These are phyloP conservation scores for Alligator sinensis DNA, from an alignment of 2,113 vertebrate species.

Conservation along the genomic window DNA sequence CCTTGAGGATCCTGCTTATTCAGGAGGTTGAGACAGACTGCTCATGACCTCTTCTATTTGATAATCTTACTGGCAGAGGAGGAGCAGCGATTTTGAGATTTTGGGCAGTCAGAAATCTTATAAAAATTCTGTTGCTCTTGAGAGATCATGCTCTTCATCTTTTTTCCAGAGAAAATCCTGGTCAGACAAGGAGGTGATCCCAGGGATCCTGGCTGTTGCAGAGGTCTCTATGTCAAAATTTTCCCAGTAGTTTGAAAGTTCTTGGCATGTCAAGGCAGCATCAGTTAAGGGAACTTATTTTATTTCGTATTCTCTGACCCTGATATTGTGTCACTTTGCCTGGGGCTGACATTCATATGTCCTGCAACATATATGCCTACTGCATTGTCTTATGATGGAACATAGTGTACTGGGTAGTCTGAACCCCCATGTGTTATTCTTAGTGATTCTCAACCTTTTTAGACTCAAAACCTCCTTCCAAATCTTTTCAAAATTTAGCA, in stretches of 20 bases:
- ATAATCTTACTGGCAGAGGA: not conserved
- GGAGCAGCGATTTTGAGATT: accelerated
- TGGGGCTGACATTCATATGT: not conserved
- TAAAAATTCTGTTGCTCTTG: not conserved
- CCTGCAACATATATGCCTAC: not conserved
- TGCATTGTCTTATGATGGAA: not conserved
- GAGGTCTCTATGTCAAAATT: not conserved
- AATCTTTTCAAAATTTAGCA: too few relatives aligned
- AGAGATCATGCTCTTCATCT: not conserved
- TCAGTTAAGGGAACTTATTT: not conserved
- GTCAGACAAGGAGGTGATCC: not conserved
- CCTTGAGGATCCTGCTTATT: not conserved
- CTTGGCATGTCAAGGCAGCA: not conserved
- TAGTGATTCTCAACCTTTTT: too few relatives aligned
- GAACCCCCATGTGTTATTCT: not conserved
- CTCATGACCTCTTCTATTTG: accelerated
- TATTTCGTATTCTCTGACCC: not conserved
- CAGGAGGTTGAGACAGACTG: not conserved
- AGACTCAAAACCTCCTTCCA: too few relatives aligned
- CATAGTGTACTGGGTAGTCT: not conserved
- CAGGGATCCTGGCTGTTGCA: not conserved
- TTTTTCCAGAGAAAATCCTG: not conserved
- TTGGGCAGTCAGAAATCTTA: not conserved
- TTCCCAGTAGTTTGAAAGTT: too few relatives aligned
- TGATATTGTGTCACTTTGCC: not conserved